These are phyloP conservation scores for Lymantria monacha DNA, from an alignment of 2,888 invertebrate species.

Conservation along the genomic window DNA sequence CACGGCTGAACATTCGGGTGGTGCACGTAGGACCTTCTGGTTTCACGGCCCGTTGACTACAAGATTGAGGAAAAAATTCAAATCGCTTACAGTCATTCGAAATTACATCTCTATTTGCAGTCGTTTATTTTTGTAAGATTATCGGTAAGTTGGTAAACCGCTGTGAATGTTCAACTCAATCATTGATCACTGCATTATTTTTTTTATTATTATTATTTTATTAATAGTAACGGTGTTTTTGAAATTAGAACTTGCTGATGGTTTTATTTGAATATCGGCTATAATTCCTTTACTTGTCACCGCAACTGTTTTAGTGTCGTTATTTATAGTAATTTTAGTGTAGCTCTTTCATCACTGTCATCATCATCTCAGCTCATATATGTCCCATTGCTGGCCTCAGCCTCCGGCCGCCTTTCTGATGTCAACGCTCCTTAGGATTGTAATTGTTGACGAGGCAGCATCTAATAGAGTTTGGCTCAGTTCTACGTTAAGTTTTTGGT, in stretches of 20 bases:
- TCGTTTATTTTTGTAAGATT: slow-evolving; percentile 38
- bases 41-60: slow-evolving; percentile 70
- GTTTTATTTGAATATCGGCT: slow-evolving; percentile 8
- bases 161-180: slow-evolving; percentile 34
- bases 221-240: slow-evolving; percentile 19
- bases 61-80: slow-evolving; percentile 36
- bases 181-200: slow-evolving; percentile 17
- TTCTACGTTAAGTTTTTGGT: too few species aligned
- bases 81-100: slow-evolving; percentile 30
- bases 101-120: slow-evolving; percentile 34
- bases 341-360: too few species aligned
- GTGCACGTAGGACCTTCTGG: slow-evolving; percentile 63
- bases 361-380: too few species aligned
- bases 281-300: neutral
- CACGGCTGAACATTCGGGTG: slow-evolving; percentile 59
- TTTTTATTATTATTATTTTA: slow-evolving; percentile 7
- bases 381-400: too few species aligned
- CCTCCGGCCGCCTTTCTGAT: too few species aligned
- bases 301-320: neutral
- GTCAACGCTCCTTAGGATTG: too few species aligned
- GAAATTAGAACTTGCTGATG: slow-evolving; percentile 15
- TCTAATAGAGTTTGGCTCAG: too few species aligned
- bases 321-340: neutral
- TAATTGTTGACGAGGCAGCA: too few species aligned
- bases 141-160: slow-evolving; percentile 37